Conservation (phyloP, 2,113 vertebrate species). For the Astur gentilis region DNA sequence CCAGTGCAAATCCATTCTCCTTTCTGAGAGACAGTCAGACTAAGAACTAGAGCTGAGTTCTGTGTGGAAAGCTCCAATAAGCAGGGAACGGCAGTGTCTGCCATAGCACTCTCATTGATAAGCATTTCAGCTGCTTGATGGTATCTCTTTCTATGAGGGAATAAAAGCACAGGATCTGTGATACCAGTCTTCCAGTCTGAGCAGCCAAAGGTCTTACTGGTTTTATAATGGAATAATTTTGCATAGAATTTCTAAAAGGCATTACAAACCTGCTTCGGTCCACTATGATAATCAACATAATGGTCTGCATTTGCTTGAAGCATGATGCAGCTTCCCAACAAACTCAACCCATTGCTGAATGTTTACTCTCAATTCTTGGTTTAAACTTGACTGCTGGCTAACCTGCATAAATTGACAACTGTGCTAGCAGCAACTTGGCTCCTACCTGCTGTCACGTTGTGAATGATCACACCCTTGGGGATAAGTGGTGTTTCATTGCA, state of each 20-base stretch:
- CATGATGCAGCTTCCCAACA: not conserved
- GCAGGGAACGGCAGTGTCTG: not conserved
- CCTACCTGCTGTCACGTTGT: not conserved
- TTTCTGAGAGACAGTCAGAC: not conserved
- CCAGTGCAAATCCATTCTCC: not conserved
- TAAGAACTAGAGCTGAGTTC: not conserved
- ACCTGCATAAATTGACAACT: not conserved
- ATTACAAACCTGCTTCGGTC: not conserved
- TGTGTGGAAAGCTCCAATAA: not conserved
- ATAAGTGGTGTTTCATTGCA: not conserved
- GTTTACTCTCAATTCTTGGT: not conserved
- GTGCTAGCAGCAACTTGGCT: not conserved
- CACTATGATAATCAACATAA: accelerated
- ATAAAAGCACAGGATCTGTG: not conserved
- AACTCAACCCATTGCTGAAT: not conserved
- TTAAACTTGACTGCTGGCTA: not conserved
- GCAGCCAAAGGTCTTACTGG: not conserved
- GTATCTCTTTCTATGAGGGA: not conserved
- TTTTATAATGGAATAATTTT: not conserved
- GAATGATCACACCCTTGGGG: not conserved
- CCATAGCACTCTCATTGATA: not conserved
- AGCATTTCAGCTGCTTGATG: not conserved
- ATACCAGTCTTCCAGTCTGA: not conserved
- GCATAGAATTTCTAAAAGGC: not conserved
- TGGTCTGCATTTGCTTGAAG: not conserved